Evolutionary conservation across 2,888 invertebrate species (phyloP), one percentile per base, ranked within the genome.

Genomic region (Bursaphelenchus okinawaensis): DNA sequence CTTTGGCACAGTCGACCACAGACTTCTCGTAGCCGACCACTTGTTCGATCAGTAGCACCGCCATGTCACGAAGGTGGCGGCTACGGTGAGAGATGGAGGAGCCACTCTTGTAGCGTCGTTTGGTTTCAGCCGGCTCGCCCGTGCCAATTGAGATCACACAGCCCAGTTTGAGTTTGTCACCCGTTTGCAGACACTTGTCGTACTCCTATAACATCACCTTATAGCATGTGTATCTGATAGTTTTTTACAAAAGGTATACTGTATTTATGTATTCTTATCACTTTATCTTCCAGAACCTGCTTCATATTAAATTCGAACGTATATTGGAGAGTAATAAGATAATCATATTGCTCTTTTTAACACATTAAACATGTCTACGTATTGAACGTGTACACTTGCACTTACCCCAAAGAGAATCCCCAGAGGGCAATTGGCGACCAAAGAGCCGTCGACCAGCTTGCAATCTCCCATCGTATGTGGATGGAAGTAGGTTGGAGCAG

Each of bases 401-500:
- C 61, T 55, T 52, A 78, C 78, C 62, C 74, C 71, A 65, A 78
- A 79, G 8, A 79, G 66, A 16, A 79, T 66, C 62, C 72, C 77
- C 24, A 79, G 68, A 7, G 79, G 79, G 63, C 77, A 79, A 59
- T 79, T 79, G 56, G 79, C 79, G 0, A 77, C 77, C 40, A 79
- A 73, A 8, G 74, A 74, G 54, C 79, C 79, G 67, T 79, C 79
- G 23, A 79, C 79, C 22, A 75, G 71, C 24, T 73, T 70, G 24
- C 68, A 71, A n/a, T 66, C 69, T 22, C 68, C 72, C 55, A 73
- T 66, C 12, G 52, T 20, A 58, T 75, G 75, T 7, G 79, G 78
- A 26, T 79, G 73, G 65, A 79, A 79, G 68, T 79, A 79, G 20
- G 78, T 79, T 1, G 79, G 79, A 3, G 79, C 79, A 23, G 79